Conservation (phyloP, 2,113 vertebrate species). For the Daphoenositta chrysoptera region DNA sequence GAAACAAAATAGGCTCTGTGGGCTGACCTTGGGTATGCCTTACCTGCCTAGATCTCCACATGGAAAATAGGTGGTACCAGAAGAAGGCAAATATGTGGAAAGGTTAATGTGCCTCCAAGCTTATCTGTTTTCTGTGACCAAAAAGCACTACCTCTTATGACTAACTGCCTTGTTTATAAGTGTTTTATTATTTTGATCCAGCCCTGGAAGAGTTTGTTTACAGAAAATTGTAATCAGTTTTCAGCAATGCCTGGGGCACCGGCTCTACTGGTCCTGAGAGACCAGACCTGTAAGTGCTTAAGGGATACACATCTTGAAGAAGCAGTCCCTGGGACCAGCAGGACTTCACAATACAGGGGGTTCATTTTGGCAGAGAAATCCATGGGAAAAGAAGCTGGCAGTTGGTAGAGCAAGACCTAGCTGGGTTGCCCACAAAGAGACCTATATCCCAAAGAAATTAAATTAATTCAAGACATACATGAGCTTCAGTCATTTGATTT, state of each 20-base stretch:
- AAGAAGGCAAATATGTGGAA: rapidly evolving
- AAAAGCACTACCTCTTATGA: not conserved
- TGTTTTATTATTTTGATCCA: not conserved
- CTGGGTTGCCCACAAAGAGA: not conserved
- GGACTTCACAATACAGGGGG: not conserved
- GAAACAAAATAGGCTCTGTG: constrained; percentile 1
- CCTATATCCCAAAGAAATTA: not conserved
- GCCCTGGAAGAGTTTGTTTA: not conserved
- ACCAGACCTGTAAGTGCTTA: not conserved
- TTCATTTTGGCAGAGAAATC: not conserved
- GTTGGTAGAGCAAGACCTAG: not conserved
- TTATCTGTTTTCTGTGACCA: not conserved
- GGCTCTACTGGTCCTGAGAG: not conserved
- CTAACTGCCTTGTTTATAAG: not conserved
- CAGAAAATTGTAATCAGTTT: not conserved
- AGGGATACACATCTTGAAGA: not conserved
- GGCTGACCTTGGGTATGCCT: not conserved
- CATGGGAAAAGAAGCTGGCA: not conserved
- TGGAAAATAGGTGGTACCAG: not conserved
- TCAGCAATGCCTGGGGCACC: not conserved
- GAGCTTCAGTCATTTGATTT: not conserved
- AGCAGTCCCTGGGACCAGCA: not conserved
- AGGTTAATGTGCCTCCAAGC: not conserved
- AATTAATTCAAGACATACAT: not conserved
- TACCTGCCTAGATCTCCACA: not conserved